A percentile compares a stretch with the other conserved stretches of the same genome.
Evolutionary conservation across 2,113 vertebrate species (phyloP).

Genomic region (Calypte anna): DNA sequence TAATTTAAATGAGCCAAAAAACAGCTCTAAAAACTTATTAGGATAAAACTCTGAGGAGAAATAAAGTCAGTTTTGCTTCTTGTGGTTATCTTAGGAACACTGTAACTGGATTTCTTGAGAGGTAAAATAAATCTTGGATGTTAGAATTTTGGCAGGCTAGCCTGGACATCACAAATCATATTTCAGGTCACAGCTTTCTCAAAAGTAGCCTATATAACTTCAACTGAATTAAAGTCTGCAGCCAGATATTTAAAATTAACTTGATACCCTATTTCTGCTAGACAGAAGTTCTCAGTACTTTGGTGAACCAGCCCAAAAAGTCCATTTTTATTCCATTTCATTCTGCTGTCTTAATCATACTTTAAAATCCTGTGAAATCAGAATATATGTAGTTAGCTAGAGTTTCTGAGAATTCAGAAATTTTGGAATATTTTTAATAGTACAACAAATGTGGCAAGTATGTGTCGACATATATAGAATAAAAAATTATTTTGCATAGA

Average conservation of each 20-base stretch:
- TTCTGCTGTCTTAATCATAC: not conserved
- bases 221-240: not conserved
- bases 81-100: not conserved
- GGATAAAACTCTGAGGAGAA: not conserved
- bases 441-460: not conserved
- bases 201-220: not conserved
- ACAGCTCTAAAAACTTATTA: not conserved
- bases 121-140: not conserved
- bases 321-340: not conserved
- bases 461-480: not conserved
- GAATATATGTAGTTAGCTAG: not conserved
- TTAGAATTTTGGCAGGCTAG: not conserved
- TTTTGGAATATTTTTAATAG: not conserved
- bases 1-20: not conserved
- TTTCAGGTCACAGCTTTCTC: not conserved
- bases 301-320: not conserved
- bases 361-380: not conserved
- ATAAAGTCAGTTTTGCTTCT: not conserved
- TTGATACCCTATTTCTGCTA: not conserved
- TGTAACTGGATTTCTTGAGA: not conserved
- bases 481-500: not conserved
- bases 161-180: not conserved
- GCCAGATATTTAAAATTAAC: not conserved
- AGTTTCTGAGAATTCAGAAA: not conserved
- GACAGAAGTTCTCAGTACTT: not conserved